Evolutionary conservation across 2,113 vertebrate genomes (phyloP), one percentile per base, ranked within the genome.

Genomic region (Nothocercus nigrocapillus): DNA sequence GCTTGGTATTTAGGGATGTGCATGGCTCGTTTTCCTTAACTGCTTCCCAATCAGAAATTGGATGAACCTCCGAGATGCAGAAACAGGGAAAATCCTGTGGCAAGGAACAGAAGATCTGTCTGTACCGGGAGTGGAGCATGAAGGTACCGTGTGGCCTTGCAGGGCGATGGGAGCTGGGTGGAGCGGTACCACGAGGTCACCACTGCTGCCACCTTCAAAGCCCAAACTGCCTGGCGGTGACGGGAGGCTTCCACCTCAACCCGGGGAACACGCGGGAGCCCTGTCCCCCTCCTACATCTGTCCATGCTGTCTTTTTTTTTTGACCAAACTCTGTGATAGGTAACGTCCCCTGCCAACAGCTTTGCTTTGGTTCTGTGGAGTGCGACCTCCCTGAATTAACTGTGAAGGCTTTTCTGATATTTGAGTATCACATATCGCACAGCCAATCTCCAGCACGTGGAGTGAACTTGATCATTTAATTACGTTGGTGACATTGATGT

Each of bases 51-150:
- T 79, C 97, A 99, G 99, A 98, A 99, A 99, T 87, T 99, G 99
- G 99, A 99, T 99, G 99, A 99, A 99, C 94, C 98, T 99, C 72
- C 98, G 99, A 49, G 99, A 99, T 98, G 99, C 99, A n/a, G 99
- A 99, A 94, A 99, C 99, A 7, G 99, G 99, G 54, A 99, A 99
- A 91, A 99, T 99, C 77, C 98, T 99, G 75, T 99, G 99, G 99
- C 99, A 99, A 96, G 99, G 99, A 92, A 99, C 99, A 30, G 99
- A 99, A 96, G 99, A 99, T 91, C 98, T 99, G 38, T 99, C 99
- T 18, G 97, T 99, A 78, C 99, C 99, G 51, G 99, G 99, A 79
- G 99, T 99, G 83, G 99, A 99, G 74, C 99, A 99, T 87, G 99
- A 99, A 99, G 99, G 99, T 99, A 99, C 61, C 34, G 83, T 73